Evolutionary conservation across 2,797 vertebrate species (phyloP).

Genomic region (Botia almorhae): DNA sequence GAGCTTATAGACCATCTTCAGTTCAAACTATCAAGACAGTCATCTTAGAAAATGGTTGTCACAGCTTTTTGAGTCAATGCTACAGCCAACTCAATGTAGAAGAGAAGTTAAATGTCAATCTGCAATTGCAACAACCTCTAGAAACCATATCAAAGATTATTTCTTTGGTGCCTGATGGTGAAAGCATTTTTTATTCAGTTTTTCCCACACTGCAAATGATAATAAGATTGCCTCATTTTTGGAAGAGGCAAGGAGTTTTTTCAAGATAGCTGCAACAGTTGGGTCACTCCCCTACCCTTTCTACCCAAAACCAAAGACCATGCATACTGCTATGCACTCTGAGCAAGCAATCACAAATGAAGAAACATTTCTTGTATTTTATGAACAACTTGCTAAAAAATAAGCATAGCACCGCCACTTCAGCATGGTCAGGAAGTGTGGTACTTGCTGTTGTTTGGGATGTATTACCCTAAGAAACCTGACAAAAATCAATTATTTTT

Average conservation of each 20-base stretch:
- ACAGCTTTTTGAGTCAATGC: slow-evolving; percentile 22
- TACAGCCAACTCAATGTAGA: slow-evolving; percentile 10
- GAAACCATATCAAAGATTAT: too few relatives aligned
- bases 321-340: not conserved
- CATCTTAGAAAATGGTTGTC: not conserved
- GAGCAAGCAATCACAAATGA: slow-evolving; percentile 6
- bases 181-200: not conserved
- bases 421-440: not conserved
- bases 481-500: slow-evolving; percentile 10
- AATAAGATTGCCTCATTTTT: not conserved
- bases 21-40: not conserved
- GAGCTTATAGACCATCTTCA: not conserved
- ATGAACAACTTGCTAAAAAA: slow-evolving; percentile 14
- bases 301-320: slow-evolving; percentile 30
- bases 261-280: slow-evolving; percentile 19
- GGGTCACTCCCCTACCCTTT: slow-evolving; percentile 28
- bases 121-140: not conserved
- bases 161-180: not conserved
- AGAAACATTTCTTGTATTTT: slow-evolving; percentile 32
- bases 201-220: not conserved
- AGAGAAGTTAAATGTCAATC: slow-evolving; percentile 11
- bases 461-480: not conserved
- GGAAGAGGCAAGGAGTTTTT: not conserved
- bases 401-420: not conserved
- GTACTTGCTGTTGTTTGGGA: slow-evolving; percentile 8